Base-by-base conservation (phyloP, 2,797 vertebrate species). In the Coracias cyanogaster region DNA sequence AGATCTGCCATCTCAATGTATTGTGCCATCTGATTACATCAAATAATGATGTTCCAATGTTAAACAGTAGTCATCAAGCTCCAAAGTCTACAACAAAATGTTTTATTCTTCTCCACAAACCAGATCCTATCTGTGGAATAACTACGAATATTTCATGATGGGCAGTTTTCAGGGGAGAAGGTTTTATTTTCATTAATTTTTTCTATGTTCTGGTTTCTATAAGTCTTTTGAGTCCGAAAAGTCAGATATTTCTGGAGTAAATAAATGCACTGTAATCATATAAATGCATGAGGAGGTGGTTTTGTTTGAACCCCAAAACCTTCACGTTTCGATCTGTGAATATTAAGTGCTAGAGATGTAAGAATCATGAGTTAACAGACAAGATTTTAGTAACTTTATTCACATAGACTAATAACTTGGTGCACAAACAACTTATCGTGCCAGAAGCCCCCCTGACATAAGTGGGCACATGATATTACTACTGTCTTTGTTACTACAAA, bases 121-220 rank as follows among this genome's bases (percentile, higher is more conserved):
- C 37, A 79, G 31, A 73, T 73, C 45, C 67, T 72, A 18, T 78
- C 41, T 93, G 60, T 57, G 72, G n/a, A 73, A 83, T 31, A 82
- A 55, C 54, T 43, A 90, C 86, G 70, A 96, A 84, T 96, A 93
- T 93, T 96, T 95, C 48, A 93, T 89, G 28, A 72, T 22, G 22
- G 43, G 51, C 46, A 70, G 37, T 67, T 90, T 92, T 54, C 84
- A 78, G 64, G 96, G 86, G 29, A 18, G 15, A 88, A 71, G 46
- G 51, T n/a, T 80, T 90, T 76, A 82, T 91, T 95, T 95, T 85
- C 48, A 82, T 79, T 90, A 96, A 79, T 28, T 93, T 82, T 31
- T 43, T 35, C 65, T 90, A 77, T 54, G 80, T 84, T 82, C 46
- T 2, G 1, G 18, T 90, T 91, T 74, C 82, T 58, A 76, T 69